Percentiles rank a stretch among this genome's conserved stretches.
Evolutionary conservation across 2,797 vertebrate genomes (phyloP).

Genomic region (Sebastes taczanowskii): DNA sequence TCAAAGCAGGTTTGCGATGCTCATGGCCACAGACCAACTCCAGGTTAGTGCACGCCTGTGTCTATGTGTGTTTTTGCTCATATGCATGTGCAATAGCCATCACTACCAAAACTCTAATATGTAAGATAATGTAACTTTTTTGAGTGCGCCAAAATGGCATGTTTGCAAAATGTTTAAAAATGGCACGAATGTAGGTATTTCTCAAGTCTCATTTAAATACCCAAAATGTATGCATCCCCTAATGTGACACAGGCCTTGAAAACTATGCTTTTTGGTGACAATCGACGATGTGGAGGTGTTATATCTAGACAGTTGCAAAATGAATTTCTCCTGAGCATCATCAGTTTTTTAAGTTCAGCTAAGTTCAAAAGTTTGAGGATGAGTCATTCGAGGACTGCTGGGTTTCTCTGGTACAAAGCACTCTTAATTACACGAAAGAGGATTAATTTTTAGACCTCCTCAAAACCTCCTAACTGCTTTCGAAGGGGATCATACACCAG

Average conservation of each 20-base stretch:
- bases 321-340: background rate
- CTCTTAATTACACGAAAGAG: conserved; percentile 21
- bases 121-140: background rate
- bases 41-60: conserved; percentile 35
- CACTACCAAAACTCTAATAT: background rate
- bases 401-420: background rate
- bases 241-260: background rate
- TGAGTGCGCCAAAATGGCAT: background rate
- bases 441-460: conserved; percentile 14
- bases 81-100: background rate
- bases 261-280: background rate
- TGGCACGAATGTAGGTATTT: background rate
- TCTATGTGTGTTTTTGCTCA: background rate
- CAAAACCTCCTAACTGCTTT: conserved; percentile 25
- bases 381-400: background rate
- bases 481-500: conserved; percentile 1
- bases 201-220: background rate
- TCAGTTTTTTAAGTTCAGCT: background rate
- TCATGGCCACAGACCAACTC: conserved; percentile 85
- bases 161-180: background rate
- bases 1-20: conserved; percentile 91
- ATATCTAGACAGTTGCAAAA: background rate
- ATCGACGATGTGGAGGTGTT: background rate
- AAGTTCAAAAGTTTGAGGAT: background rate
- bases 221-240: background rate